Percentiles rank a stretch among this genome's conserved stretches.
Evolutionary conservation across 2,797 vertebrate genomes (phyloP).

Genomic region (Darevskia nairensis): DNA sequence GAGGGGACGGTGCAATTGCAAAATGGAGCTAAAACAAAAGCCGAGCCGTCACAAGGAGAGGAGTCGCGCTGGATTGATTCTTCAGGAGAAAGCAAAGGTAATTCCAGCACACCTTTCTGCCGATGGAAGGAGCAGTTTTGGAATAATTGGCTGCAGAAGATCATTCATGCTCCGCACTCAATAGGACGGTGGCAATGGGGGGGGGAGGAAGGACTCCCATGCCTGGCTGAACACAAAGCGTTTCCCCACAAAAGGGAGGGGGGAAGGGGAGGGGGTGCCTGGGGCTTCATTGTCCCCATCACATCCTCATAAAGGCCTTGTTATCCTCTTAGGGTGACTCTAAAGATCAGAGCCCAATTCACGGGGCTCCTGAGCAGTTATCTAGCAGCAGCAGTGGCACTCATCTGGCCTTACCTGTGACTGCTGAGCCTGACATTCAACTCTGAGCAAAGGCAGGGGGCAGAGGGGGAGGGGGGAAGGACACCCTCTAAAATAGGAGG

Average conservation of each 20-base stretch:
- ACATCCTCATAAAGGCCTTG: rapidly evolving
- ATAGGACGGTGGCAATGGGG: background rate
- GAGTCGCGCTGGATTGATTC: background rate
- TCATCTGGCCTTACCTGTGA: background rate
- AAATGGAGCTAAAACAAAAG: background rate
- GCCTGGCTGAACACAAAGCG: background rate
- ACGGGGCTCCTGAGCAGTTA: rapidly evolving
- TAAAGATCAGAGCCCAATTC: background rate
- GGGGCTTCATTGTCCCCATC: background rate
- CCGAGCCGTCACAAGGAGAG: no score
- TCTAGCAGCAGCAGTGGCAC: background rate
- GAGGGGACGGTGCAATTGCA: background rate
- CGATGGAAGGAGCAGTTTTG: background rate
- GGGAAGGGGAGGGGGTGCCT: rapidly evolving
- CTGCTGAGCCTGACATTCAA: background rate
- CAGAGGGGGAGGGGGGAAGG: background rate
- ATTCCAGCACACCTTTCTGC: background rate
- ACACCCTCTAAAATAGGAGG: background rate
- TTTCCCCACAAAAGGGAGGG: rapidly evolving
- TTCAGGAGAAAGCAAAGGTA: background rate
- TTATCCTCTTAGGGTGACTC: background rate
- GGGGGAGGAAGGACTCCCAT: no score
- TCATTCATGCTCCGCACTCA: background rate
- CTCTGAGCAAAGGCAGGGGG: background rate
- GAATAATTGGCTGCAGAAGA: background rate